These are phyloP conservation scores for Chionis minor DNA, from an alignment of 2,113 vertebrate genomes.

Conservation along the genomic window DNA sequence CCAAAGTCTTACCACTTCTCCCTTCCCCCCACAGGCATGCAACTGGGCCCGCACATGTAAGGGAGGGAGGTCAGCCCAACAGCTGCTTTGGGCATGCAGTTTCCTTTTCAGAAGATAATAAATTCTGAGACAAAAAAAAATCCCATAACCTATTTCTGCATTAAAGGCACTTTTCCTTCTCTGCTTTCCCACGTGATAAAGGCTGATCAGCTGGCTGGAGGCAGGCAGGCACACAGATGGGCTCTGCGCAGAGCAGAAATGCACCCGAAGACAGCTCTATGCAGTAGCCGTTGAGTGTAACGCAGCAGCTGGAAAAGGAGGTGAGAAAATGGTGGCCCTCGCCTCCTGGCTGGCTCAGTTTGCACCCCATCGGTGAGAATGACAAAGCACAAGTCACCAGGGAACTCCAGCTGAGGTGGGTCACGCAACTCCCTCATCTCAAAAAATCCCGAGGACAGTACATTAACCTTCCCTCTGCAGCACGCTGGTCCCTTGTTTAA, in stretches of 20 bases:
- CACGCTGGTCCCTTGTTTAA: background rate
- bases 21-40: background rate
- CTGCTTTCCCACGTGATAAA: background rate
- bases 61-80: background rate
- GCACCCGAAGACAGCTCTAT: accelerated
- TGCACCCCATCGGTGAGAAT: background rate
- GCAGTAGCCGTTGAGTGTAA: background rate
- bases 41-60: no score
- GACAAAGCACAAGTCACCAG: background rate
- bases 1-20: background rate
- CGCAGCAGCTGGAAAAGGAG: accelerated
- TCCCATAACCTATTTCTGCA: background rate
- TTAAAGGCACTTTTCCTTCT: background rate
- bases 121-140: background rate
- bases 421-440: background rate
- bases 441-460: background rate
- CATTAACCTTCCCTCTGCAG: background rate
- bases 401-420: background rate
- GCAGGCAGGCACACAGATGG: background rate
- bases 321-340: background rate
- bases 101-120: background rate
- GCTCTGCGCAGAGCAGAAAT: accelerated
- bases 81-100: background rate
- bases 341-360: background rate
- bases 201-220: background rate